Base-by-base conservation (phyloP, 2,113 vertebrate genomes). In the Melanocharis versteri region DNA sequence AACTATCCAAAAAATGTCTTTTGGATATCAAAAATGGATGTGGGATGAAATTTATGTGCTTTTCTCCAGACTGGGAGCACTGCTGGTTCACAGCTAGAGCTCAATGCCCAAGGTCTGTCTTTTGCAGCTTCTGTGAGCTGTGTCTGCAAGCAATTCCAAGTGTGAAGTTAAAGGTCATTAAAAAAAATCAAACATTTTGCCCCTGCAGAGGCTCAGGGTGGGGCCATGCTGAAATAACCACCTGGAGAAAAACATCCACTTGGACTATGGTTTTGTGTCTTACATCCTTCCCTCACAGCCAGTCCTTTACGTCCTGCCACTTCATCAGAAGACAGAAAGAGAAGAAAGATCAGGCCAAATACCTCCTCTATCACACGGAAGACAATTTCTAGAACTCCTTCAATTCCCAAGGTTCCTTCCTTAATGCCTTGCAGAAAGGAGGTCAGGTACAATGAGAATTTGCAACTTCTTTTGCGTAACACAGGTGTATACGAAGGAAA, bases 221-320 rank as follows among this genome's bases (percentile, higher is more conserved):
- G 42, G 58, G 73, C 53, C 45, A 80, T 58, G 58, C 71, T 93
- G 90, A 93, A 92, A 93, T 77, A 85, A 95, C 92, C 88, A 95
- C 80, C 54, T 86, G 45, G 62, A 92, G 79, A 92, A 93, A 92
- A 90, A 83, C 37, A 85, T 37, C 76, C 78, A 75, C 61, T 73
- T 88, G 70, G 83, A 80, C 26, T 73, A 19, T 9, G 31, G n/a
- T 65, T 90, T 92, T 88, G 85, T 90, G 82, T 64, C 78, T 86
- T 61, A 65, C 31, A 82, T 78, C 71, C 68, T 75, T 75, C 53
- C 11, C 47, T 82, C 57, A 27, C 31, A 84, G 60, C 21, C 77
- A 83, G 84, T 78, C 47, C 39, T 50, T 85, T 51, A 75, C 28
- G 19, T 27, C 40, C 80, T 48, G 31, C 90, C 66, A 62, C 42